Evolutionary conservation across 2,888 invertebrate species (phyloP).

Genomic region (Xanthostigma xanthostigma): DNA sequence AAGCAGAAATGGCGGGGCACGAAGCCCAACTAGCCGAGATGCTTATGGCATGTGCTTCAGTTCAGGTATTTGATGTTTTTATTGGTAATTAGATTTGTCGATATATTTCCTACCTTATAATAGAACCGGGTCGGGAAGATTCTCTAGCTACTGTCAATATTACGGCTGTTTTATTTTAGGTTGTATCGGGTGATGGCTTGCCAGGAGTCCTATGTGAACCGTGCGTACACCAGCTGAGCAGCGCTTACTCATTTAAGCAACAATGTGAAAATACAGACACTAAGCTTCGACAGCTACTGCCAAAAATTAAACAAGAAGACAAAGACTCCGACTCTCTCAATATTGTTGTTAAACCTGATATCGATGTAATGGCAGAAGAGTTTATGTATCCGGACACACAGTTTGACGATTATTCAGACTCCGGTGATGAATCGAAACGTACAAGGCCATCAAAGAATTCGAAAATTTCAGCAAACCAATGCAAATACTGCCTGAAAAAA

Average conservation of each 20-base stretch:
- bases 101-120: not conserved
- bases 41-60: conserved; percentile 27
- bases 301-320: conserved; percentile 8
- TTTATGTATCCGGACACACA: not conserved
- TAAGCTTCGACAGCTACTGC: conserved; percentile 19
- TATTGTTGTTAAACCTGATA: conserved; percentile 17
- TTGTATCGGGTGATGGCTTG: conserved; percentile 24
- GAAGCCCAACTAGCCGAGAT: conserved; percentile 25
- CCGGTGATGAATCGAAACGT: not conserved
- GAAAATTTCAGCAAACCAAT: conserved; percentile 18
- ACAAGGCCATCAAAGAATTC: not conserved
- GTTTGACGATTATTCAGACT: not conserved
- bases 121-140: too few relatives aligned
- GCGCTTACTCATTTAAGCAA: conserved; percentile 26
- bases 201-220: conserved; percentile 24
- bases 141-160: not conserved
- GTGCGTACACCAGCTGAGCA: conserved; percentile 25
- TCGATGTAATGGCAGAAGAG: conserved; percentile 8
- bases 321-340: conserved; percentile 14
- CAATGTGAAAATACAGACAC: conserved; percentile 28
- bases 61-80: conserved; percentile 21
- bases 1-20: conserved; percentile 19
- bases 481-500: conserved; percentile 23
- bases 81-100: not conserved
- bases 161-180: conserved; percentile 16